Conservation (phyloP, 2,113 vertebrate genomes). For the Forbesichthys papilliferus region DNA sequence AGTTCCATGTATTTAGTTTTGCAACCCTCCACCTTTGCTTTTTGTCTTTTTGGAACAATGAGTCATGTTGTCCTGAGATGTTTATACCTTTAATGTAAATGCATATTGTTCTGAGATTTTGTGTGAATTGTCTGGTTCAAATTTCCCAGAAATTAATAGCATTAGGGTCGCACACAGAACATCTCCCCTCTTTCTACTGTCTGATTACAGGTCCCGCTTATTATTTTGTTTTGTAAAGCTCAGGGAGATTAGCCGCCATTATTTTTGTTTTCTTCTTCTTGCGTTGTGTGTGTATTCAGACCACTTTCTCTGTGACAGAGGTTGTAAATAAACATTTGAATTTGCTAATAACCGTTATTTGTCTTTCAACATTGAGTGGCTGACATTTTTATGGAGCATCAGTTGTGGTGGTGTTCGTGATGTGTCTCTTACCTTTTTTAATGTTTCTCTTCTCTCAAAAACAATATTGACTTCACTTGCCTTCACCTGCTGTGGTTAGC, state of each 20-base stretch:
- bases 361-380: slow-evolving; percentile 16
- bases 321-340: slow-evolving; percentile 82
- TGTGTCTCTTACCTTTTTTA: no score
- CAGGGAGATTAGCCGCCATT: slow-evolving; percentile 78
- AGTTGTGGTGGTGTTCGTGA: not conserved
- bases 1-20: not conserved
- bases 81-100: slow-evolving; percentile 21
- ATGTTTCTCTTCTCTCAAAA: no score
- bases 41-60: slow-evolving; percentile 27
- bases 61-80: slow-evolving; percentile 16
- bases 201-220: slow-evolving; percentile 52
- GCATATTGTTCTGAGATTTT: slow-evolving; percentile 25
- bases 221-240: slow-evolving; percentile 71
- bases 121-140: slow-evolving; percentile 32
- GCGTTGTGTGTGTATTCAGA: slow-evolving; percentile 61
- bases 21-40: not conserved
- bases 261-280: slow-evolving; percentile 36
- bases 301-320: slow-evolving; percentile 69
- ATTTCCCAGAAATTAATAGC: slow-evolving; percentile 49
- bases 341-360: slow-evolving; percentile 65
- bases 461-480: not conserved
- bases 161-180: slow-evolving; percentile 67
- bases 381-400: slow-evolving; percentile 5
- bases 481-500: slow-evolving; percentile 58
- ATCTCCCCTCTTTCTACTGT: slow-evolving; percentile 44